Evolutionary conservation across 2,113 vertebrate genomes (phyloP).

Genomic region (Callospermophilus lateralis): DNA sequence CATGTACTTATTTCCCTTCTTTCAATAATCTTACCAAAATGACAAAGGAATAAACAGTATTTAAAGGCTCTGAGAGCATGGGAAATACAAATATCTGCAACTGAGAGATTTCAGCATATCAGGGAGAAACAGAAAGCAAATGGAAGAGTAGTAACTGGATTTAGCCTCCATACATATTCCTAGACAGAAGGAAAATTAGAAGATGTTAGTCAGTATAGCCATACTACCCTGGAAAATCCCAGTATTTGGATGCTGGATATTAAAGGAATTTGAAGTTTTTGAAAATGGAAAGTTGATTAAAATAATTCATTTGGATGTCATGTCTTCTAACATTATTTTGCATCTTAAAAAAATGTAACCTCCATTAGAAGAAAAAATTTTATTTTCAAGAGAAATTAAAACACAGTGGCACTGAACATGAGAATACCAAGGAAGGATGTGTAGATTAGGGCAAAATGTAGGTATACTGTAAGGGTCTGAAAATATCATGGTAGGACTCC

Average conservation of each 20-base stretch:
- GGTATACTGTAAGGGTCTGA: not conserved
- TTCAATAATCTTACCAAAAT: conserved; percentile 2
- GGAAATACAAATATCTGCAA: not conserved
- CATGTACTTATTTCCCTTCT: not conserved
- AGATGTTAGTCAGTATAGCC: not conserved
- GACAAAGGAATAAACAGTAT: not conserved
- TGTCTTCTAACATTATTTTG: not conserved
- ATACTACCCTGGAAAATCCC: not conserved
- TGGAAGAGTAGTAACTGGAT: not conserved
- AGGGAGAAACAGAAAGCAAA: not conserved
- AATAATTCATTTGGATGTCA: not conserved
- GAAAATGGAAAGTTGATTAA: not conserved
- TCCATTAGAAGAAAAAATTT: not conserved
- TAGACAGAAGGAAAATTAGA: not conserved
- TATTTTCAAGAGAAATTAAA: conserved; percentile 38
- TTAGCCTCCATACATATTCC: not conserved
- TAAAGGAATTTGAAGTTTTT: not conserved
- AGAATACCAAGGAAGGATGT: not conserved
- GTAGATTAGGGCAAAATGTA: not conserved
- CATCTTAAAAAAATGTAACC: not conserved
- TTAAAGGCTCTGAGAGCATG: not conserved
- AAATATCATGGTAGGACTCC: not conserved
- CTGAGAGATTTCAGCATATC: not conserved
- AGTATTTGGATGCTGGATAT: not conserved
- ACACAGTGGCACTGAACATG: not conserved